Evolutionary conservation across 2,888 invertebrate species (phyloP).

Genomic region (Xylota sylvarum): DNA sequence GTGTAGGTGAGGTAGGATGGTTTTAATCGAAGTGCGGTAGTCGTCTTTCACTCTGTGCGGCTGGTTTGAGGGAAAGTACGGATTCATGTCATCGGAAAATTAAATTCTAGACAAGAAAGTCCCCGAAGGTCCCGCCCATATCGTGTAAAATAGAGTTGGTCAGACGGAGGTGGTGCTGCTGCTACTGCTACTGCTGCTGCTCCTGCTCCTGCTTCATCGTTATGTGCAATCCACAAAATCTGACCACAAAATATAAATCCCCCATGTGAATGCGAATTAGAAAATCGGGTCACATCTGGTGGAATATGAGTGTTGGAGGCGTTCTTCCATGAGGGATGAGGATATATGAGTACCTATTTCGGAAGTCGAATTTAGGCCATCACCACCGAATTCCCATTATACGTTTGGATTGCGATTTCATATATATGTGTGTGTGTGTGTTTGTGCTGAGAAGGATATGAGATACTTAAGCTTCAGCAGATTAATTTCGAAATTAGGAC

Average conservation of each 20-base stretch:
- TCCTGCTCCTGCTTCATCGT: conserved; percentile 18
- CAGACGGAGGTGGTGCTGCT: not conserved
- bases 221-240: conserved; percentile 67
- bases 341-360: conserved; percentile 54
- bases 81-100: conserved; percentile 72
- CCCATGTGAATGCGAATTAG: conserved; percentile 70
- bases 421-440: conserved; percentile 12
- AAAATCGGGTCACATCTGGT: conserved; percentile 75
- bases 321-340: conserved; percentile 65
- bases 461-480: conserved; percentile 75
- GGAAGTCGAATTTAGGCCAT: conserved; percentile 75
- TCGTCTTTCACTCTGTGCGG: not conserved
- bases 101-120: conserved; percentile 64
- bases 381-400: conserved; percentile 69
- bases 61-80: conserved; percentile 40
- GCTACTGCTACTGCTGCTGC: not conserved
- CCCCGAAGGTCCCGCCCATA: conserved; percentile 52
- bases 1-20: not conserved
- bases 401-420: conserved; percentile 69
- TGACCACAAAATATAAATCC: conserved; percentile 76
- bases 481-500: conserved; percentile 76
- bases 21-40: not conserved
- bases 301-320: conserved; percentile 73
- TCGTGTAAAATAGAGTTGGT: conserved; percentile 58
- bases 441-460: conserved; percentile 55